Evolutionary conservation across 2,888 invertebrate genomes (phyloP).

Genomic region (Harmothoe impar): DNA sequence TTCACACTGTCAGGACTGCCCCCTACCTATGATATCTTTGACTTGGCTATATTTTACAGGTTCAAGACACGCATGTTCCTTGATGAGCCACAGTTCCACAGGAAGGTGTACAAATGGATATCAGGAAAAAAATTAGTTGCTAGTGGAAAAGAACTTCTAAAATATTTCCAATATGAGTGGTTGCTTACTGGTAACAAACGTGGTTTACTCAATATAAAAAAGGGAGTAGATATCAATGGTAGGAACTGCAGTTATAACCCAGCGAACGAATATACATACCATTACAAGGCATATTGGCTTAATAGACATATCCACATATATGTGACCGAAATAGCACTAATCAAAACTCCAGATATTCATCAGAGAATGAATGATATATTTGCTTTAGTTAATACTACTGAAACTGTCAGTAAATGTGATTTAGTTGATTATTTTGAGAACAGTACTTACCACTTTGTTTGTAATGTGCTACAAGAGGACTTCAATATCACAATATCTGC

Average conservation of each 20-base stretch:
- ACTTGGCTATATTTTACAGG: not conserved
- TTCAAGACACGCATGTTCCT: conserved; percentile 16
- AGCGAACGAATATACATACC: not conserved
- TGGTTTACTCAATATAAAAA: no score
- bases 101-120: not conserved
- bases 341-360: not conserved
- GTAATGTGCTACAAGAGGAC: no score
- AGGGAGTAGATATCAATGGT: no score
- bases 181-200: not conserved
- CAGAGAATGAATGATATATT: no score
- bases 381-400: no score
- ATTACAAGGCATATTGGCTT: not conserved
- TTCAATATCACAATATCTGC: not conserved
- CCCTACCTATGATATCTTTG: not conserved
- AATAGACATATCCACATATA: not conserved
- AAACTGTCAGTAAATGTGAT: no score
- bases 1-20: no score
- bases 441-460: no score
- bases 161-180: not conserved
- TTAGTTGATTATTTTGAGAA: no score
- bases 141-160: no score
- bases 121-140: not conserved
- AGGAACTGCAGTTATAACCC: not conserved
- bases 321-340: not conserved
- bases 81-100: not conserved